Evolutionary conservation across 2,797 vertebrate genomes (phyloP).

Genomic region (Lagorchestes hirsutus): DNA sequence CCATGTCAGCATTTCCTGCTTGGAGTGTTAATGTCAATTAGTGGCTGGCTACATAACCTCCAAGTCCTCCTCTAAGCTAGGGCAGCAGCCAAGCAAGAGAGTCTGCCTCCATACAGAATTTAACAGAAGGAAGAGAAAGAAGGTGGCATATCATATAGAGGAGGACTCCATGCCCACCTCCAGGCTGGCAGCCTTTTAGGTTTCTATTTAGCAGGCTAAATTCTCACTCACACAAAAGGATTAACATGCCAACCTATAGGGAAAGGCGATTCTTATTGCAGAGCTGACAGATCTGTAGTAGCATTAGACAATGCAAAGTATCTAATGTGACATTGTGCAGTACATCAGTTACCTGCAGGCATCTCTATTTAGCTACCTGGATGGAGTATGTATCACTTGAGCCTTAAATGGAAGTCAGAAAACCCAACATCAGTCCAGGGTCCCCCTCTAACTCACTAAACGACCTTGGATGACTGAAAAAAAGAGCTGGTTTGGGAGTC

Average conservation of each 20-base stretch:
- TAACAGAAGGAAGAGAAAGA: background rate
- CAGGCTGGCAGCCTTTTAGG: accelerated
- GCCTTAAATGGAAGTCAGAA: background rate
- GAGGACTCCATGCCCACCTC: accelerated
- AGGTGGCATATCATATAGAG: accelerated
- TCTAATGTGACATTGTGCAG: accelerated
- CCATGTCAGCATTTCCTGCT: slow-evolving; percentile 84
- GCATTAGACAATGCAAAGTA: background rate
- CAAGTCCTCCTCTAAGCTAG: background rate
- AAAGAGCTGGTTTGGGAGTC: background rate
- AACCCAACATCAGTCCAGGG: background rate
- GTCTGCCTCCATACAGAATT: background rate
- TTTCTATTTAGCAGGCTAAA: background rate
- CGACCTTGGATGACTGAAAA: background rate
- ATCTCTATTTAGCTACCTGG: background rate
- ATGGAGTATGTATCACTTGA: background rate
- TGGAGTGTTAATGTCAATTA: slow-evolving; percentile 78
- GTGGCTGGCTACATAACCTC: slow-evolving; percentile 49
- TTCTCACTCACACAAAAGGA: background rate
- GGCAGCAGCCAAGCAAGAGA: background rate
- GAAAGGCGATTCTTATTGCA: background rate
- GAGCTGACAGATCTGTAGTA: background rate
- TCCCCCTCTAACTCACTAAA: background rate
- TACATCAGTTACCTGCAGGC: accelerated
- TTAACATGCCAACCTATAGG: background rate